Evolutionary conservation across 2,888 invertebrate genomes (phyloP).

Genomic region (Dendrolimus houi): DNA sequence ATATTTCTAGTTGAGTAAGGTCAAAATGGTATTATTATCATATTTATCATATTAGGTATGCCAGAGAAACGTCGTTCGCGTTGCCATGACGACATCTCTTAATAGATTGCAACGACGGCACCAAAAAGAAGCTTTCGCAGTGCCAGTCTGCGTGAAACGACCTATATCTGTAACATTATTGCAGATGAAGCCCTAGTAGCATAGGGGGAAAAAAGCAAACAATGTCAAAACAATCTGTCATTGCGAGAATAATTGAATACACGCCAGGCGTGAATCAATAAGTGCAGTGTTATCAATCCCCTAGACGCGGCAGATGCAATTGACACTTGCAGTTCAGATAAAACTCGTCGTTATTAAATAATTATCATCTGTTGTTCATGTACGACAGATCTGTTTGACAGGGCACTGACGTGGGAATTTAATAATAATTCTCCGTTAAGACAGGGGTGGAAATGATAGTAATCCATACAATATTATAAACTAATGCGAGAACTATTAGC

Average conservation of each 20-base stretch:
- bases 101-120: too few relatives aligned
- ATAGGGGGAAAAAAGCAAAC: background rate
- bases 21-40: background rate
- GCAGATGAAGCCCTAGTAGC: too few relatives aligned
- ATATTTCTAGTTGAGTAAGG: background rate
- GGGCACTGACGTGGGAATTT: background rate
- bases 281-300: background rate
- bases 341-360: background rate
- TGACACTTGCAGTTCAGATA: background rate
- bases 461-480: too few relatives aligned
- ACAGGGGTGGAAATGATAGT: background rate
- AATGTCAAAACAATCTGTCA: background rate
- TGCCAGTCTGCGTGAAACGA: too few relatives aligned
- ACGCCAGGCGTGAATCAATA: background rate
- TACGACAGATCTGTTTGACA: background rate
- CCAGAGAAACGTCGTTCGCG: too few relatives aligned
- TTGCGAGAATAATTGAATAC: background rate
- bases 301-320: background rate
- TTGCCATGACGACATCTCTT: too few relatives aligned
- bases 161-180: too few relatives aligned
- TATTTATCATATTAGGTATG: too few relatives aligned
- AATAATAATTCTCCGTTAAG: background rate
- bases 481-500: too few relatives aligned
- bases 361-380: background rate
- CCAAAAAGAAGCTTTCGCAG: too few relatives aligned